A percentile compares a stretch with the other conserved stretches of the same genome.
phyloP scores from a whole-genome alignment of 2,797 vertebrate genomes.

The Galagoides demidoff region DNA sequence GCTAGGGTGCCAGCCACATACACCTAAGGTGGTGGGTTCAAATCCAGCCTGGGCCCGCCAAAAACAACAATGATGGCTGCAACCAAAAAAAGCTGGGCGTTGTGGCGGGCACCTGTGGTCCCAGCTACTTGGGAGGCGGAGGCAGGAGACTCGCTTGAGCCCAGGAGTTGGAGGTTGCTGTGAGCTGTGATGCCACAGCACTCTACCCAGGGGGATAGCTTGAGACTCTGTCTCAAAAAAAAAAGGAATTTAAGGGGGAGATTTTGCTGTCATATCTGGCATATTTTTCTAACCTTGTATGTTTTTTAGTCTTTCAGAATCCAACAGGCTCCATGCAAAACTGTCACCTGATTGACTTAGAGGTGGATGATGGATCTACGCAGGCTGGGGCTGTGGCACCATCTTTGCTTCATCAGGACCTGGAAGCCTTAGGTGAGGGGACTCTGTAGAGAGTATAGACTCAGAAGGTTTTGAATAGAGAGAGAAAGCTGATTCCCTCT shows the following conservation, averaged over 20 bases:
- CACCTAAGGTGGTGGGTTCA: too few relatives aligned
- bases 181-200: too few relatives aligned
- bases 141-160: too few relatives aligned
- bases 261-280: not conserved
- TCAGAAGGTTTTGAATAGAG: not conserved
- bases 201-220: too few relatives aligned
- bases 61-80: too few relatives aligned
- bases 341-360: conserved; percentile 92
- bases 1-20: too few relatives aligned
- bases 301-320: conserved; percentile 13
- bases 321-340: conserved; percentile 84
- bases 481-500: not conserved
- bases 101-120: too few relatives aligned
- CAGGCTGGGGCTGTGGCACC: not conserved
- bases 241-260: not conserved
- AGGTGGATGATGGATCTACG: conserved; percentile 79
- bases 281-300: not conserved
- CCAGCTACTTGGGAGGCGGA: too few relatives aligned
- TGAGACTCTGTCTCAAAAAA: too few relatives aligned
- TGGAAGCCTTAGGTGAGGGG: conserved; percentile 87
- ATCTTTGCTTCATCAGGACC: conserved; percentile 84
- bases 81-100: too few relatives aligned
- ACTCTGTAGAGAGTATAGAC: fast-evolving
- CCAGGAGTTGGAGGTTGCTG: too few relatives aligned
- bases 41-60: too few relatives aligned